Evolutionary conservation across 2,888 invertebrate genomes (phyloP), one percentile per base, ranked within the genome.

Genomic region (Metopia argyrocephala): DNA sequence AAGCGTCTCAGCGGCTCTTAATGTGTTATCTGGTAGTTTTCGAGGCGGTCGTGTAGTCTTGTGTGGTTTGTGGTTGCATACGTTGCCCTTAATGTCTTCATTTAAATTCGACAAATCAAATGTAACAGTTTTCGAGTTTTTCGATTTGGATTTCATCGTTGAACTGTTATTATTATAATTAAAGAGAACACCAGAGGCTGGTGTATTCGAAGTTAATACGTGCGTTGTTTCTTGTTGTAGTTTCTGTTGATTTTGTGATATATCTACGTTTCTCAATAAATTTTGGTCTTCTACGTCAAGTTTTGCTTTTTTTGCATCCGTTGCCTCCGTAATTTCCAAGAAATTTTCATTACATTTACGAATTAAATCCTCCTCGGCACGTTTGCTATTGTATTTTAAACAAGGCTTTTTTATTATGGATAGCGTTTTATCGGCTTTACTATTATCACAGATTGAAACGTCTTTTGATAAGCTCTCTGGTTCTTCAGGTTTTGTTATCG

Each of bases 61-160:
- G 5, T 66, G 66, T 38, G 27, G 65, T 23, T 31, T 68, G 23
- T 65, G 64, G 25, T 61, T 28, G n/a, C n/a, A 52, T 12, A 27
- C 7, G 1, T 20, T 59, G 6, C 52, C 57, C 4, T 64, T 57
- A 3, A 46, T 27, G 5, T 59, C 70, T 2, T 65, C 76, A 46
- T 59, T 65, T 54, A 71, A 71, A 28, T 78, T 78, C 0, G 76
- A 64, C 18, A 78, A 61, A 70, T 81, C 74, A 61, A 81, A 81
- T 12, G 81, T 78, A 12, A 81, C 73, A 0, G 76, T 69, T 57
- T 81, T 81, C 1, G 23, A 25, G 25, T 27, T 2, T 48, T 69
- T 76, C 3, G 48, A 21, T 69, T 69, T 80, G 2, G 52, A 6
- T 68, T 73, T 73, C 21, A 23, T 52, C 21, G 52, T 21, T 21